Base-by-base conservation (phyloP, 2,888 invertebrate species). In the Stenodera caucasica region DNA sequence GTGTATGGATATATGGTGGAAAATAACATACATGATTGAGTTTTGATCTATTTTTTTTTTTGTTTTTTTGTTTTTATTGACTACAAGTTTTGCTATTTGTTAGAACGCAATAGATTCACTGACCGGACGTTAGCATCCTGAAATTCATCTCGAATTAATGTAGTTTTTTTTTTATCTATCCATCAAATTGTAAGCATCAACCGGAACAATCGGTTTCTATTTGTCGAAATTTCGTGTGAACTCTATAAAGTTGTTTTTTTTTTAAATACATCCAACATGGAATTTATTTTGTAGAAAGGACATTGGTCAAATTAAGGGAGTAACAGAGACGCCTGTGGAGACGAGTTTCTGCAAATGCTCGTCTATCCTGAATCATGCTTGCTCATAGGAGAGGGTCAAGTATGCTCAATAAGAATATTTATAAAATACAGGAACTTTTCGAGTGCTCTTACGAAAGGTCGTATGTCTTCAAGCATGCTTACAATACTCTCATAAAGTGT, bases 111-210 rank as follows among this genome's bases (percentile, higher is more conserved):
- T 54, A 14, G 45, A 45, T 45, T 45, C 45, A 23, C n/a, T 23
- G 45, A 66, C 72, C 72, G 76, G 75, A 76, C 73, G 67, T 66
- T 60, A 57, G 69, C 74, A 74, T 75, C 75, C 75, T 74, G 74
- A 64, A 66, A 74, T 72, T 68, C 70, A 69, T 67, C 69, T 72
- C 59, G 54, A 57, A 56, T 68, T 62, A 58, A 66, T 68, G 61
- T 65, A 65, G 2, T 18, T 40, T 40, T 18, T 40, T 40, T 40
- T 73, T 70, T 73, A 74, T 75, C 74, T 75, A 63, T 63, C 68
- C 73, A 75, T 76, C 75, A 74, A 67, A 69, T 69, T 62, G 69
- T 68, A 72, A 56, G 45, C 45, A 23, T 71, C 72, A 73, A 68
- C 70, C 75, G 69, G 70, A 69, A 74, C 74, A 66, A 70, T 70